Evolutionary conservation across 2,113 vertebrate genomes (phyloP).

Genomic region (Panthera uncia): DNA sequence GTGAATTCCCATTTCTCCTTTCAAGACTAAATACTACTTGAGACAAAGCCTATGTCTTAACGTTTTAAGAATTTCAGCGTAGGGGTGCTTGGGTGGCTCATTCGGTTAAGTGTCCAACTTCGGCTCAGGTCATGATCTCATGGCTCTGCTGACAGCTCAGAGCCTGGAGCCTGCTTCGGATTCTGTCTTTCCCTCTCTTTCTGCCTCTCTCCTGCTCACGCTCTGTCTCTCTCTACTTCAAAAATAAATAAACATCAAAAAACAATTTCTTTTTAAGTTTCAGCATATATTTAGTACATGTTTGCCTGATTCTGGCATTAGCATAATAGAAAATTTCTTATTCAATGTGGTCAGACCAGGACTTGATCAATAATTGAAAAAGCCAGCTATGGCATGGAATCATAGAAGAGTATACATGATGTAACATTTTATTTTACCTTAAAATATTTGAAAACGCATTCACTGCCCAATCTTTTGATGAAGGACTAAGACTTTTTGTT

Average conservation of each 20-base stretch:
- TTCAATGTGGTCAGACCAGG: background rate
- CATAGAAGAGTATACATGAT: background rate
- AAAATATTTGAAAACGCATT: background rate
- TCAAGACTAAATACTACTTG: background rate
- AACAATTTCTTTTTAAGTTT: background rate
- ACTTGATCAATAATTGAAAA: background rate
- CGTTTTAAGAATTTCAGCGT: background rate
- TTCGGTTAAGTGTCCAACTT: no score
- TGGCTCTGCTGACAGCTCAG: no score
- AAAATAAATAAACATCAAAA: no score
- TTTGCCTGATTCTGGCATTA: background rate
- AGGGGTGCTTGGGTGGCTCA: no score
- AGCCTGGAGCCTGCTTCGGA: no score
- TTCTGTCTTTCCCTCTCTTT: no score
- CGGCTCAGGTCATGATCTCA: no score
- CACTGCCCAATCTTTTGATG: background rate
- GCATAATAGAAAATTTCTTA: background rate
- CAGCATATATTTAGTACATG: background rate
- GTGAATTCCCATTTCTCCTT: background rate
- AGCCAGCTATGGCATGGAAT: background rate
- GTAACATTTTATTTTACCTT: constrained; percentile 37
- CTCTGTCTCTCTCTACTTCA: no score
- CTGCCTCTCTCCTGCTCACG: no score
- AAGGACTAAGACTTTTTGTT: background rate
- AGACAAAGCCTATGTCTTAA: background rate